Conservation (phyloP, 2,797 vertebrate species). For the Eospalax fontanierii region DNA sequence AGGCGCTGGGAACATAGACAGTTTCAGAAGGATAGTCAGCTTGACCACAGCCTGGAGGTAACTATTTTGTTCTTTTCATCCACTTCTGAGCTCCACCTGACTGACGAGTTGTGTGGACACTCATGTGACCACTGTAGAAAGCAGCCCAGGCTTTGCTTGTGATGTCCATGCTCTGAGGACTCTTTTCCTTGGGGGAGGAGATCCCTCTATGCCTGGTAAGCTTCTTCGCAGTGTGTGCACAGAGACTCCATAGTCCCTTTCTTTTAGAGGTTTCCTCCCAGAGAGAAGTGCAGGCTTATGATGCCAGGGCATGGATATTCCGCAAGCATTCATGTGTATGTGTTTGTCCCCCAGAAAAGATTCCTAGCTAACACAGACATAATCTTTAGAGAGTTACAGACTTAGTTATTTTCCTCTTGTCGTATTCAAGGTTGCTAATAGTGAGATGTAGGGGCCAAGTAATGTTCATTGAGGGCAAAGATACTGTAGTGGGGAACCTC, state of each 20-base stretch:
- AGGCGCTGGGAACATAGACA: neutral
- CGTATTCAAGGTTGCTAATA: neutral
- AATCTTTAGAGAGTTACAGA: neutral
- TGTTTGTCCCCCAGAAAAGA: neutral
- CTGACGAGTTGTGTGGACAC: neutral
- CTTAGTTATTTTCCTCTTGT: neutral
- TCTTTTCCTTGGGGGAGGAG: neutral
- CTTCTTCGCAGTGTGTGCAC: accelerated
- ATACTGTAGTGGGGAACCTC: neutral
- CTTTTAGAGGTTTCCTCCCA: neutral
- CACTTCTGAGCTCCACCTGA: no score
- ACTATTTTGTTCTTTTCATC: neutral
- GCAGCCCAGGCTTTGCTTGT: neutral
- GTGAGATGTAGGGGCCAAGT: neutral
- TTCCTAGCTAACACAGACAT: neutral
- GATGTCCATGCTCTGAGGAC: neutral
- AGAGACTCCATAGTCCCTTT: neutral
- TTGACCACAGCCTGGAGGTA: neutral
- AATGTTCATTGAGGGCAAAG: neutral
- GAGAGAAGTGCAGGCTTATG: neutral
- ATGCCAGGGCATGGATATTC: neutral
- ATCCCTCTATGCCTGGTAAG: neutral
- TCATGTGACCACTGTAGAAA: neutral
- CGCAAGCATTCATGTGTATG: neutral
- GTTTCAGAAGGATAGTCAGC: neutral